Conservation (phyloP, 2,797 vertebrate species). For the Dromococcyx pavoninus region DNA sequence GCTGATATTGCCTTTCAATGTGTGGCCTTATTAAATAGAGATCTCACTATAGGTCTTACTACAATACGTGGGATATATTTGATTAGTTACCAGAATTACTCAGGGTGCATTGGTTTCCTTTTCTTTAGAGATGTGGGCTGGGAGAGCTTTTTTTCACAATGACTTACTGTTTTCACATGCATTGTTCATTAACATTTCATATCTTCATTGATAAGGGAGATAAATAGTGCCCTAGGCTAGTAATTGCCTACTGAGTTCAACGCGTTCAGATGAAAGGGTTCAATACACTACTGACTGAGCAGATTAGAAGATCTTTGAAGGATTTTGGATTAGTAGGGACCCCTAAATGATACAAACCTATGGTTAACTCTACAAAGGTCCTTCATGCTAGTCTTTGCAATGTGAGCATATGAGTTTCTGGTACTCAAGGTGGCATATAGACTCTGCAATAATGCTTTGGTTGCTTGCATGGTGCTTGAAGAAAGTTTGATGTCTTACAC, state of each 20-base stretch:
- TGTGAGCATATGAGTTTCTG: background rate
- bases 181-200: slow-evolving; percentile 54
- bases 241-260: slow-evolving; percentile 42
- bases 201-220: slow-evolving; percentile 32
- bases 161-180: background rate
- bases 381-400: background rate
- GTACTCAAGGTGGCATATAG: background rate
- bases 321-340: slow-evolving; percentile 19
- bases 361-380: background rate
- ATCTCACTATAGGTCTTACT: slow-evolving; percentile 40
- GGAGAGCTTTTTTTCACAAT: background rate
- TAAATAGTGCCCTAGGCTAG: background rate
- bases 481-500: background rate
- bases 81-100: slow-evolving; percentile 18
- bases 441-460: background rate
- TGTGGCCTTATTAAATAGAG: slow-evolving; percentile 69
- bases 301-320: slow-evolving; percentile 44
- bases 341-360: slow-evolving; percentile 1
- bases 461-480: background rate
- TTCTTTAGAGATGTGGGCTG: background rate
- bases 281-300: background rate
- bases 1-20: slow-evolving; percentile 66
- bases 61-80: slow-evolving; percentile 4
- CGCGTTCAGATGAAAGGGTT: slow-evolving; percentile 36
- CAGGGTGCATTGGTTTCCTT: background rate